phyloP scores from a whole-genome alignment of 2,888 invertebrate species.

The Zootermopsis nevadensis region DNA sequence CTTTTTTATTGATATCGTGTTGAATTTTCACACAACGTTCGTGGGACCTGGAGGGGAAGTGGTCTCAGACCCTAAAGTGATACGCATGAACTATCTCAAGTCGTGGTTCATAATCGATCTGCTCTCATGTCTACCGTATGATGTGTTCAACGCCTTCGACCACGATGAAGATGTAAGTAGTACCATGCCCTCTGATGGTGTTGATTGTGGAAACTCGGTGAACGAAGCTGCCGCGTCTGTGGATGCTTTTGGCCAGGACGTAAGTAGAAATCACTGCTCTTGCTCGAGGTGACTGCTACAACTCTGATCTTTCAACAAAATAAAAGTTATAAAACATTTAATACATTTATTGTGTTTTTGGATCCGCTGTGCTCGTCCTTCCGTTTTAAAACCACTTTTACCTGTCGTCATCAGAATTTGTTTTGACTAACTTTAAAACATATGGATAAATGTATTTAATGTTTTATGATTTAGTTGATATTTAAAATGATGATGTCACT shows the following conservation, averaged over 20 bases:
- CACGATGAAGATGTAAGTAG: conserved; percentile 93
- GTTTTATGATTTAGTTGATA: conserved; percentile 31
- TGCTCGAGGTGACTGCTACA: conserved; percentile 25
- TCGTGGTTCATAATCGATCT: conserved; percentile 99
- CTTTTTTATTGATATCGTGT: conserved; percentile 99
- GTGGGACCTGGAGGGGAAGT: conserved; percentile 97
- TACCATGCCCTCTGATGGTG: conserved; percentile 41
- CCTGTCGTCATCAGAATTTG: background rate
- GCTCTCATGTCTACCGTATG: conserved; percentile 98
- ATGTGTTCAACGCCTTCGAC: conserved; percentile 99
- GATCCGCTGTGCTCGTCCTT: background rate
- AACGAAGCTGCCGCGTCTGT: conserved; percentile 19
- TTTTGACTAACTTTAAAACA: background rate
- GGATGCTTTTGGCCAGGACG: conserved; percentile 45
- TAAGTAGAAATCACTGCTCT: conserved; percentile 36
- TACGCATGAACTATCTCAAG: conserved; percentile 98
- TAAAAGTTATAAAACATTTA: conserved; percentile 17
- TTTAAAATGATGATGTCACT: conserved; percentile 50
- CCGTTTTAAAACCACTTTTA: background rate
- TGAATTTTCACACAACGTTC: conserved; percentile 99
- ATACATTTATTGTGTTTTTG: background rate
- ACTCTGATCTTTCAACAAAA: background rate
- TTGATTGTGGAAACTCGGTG: conserved; percentile 47
- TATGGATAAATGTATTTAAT: background rate
- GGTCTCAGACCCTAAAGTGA: conserved; percentile 98